Evolutionary conservation across 2,888 invertebrate genomes (phyloP), one percentile per base, ranked within the genome.

Genomic region (Anticlea derivata): DNA sequence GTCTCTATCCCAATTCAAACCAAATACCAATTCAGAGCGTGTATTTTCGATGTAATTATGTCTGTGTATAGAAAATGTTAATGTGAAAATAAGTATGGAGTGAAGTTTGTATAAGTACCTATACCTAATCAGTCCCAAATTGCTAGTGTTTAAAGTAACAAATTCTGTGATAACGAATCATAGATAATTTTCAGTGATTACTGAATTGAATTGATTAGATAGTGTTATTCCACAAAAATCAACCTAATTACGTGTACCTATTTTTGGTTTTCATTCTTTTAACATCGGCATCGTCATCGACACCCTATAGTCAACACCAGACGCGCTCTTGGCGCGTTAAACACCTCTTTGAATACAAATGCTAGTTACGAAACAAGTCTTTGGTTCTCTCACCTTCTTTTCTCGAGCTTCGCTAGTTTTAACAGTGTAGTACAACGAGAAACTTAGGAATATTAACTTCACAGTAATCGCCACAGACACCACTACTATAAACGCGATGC

Each of bases 361-460:
- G 17, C 26, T 27, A 6, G 27, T 61, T 58, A 40, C 56, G 30
- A 56, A 50, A 53, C 49, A 34, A 27, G 26, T 17, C 4, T 17
- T 3, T 17, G 1, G 1, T 20, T 30, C 31, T 24, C 79, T 80
- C 58, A 83, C 82, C 80, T 74, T 66, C 50, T 58, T 50, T 55
- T 60, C 64, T 31, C 37, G 53, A 31, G 60, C 41, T 50, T 70
- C 68, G 37, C 61, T 65, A 33, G 73, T 61, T 50, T 83, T 83
- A 47, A 85, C 51, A 4, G 86, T 86, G 57, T 82, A 78, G 65
- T 86, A 86, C 60, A 89, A 67, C 1, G 89, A 88, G 54, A 87
- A 86, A 74, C 80, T 82, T 56, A 89, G 68, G 64, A 89, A 89
- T 60, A 87, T 56, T 52, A 89, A 66, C 61, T 89, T 88, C 31